Conservation (phyloP, 2,113 vertebrate species). For the Alexandromys fortis region DNA sequence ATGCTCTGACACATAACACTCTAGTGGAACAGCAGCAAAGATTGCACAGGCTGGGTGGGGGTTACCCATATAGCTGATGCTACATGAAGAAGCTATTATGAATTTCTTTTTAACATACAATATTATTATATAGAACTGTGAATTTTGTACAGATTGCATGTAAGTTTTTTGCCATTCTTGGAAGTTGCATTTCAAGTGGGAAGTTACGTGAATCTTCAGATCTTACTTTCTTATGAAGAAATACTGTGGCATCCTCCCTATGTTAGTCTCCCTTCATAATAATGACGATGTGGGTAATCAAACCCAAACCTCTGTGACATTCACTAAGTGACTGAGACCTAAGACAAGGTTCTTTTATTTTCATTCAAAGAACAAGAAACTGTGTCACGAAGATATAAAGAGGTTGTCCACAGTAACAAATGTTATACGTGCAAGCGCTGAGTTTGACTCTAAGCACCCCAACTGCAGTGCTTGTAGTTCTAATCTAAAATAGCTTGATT, state of each 20-base stretch:
- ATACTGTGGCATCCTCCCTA: background rate
- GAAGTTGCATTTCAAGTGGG: background rate
- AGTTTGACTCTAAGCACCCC: background rate
- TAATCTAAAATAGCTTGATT: background rate
- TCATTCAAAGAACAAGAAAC: background rate
- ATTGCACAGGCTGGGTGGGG: background rate
- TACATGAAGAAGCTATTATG: background rate
- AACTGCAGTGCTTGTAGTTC: background rate
- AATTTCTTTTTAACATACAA: background rate
- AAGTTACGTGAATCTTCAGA: background rate
- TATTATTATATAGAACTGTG: background rate
- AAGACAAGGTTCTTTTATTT: background rate
- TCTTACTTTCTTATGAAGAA: background rate
- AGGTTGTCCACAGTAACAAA: background rate
- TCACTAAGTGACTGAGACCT: background rate
- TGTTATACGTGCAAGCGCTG: background rate
- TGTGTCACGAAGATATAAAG: background rate
- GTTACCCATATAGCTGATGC: background rate
- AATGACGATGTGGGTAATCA: background rate
- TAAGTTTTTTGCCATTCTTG: background rate
- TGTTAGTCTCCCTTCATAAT: background rate
- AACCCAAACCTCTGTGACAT: background rate
- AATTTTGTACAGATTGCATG: background rate
- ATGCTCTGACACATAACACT: background rate
- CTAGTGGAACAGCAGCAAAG: background rate